phyloP scores from a whole-genome alignment of 2,113 vertebrate species.

The Antechinus flavipes region DNA sequence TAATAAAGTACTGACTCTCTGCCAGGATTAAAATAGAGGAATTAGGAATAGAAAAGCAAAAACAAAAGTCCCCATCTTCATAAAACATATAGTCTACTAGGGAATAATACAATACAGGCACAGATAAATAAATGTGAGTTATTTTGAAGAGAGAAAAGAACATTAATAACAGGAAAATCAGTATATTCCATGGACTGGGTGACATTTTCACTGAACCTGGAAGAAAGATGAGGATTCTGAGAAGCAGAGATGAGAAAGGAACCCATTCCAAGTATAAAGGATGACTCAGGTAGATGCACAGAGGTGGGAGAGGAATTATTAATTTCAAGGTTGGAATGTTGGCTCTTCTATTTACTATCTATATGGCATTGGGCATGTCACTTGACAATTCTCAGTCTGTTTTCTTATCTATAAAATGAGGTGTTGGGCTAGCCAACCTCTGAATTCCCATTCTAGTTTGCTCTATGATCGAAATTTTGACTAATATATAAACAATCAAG shows the following conservation, averaged over 20 bases:
- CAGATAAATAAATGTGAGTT: not conserved
- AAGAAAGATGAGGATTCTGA: not conserved
- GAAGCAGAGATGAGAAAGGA: not conserved
- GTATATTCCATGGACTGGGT: not conserved
- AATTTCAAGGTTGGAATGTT: not conserved
- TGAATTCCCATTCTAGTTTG: no score
- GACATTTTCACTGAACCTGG: not conserved
- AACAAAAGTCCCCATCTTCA: no score
- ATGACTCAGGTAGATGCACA: not conserved
- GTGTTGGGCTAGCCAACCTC: no score
- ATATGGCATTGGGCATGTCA: not conserved
- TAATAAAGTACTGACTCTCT: no score
- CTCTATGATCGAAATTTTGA: no score
- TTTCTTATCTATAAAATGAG: no score
- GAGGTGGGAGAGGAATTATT: not conserved
- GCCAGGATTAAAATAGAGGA: not conserved
- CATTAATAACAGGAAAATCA: not conserved
- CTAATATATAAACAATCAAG: no score
- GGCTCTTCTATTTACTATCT: not conserved
- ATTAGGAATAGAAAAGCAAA: not conserved
- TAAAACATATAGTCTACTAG: not conserved
- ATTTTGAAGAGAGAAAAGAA: not conserved
- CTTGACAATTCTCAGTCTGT: no score
- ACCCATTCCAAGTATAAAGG: not conserved
- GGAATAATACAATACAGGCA: not conserved